Evolutionary conservation across 2,113 vertebrate species (phyloP), one percentile per base, ranked within the genome.

Genomic region (Aramus guarauna): DNA sequence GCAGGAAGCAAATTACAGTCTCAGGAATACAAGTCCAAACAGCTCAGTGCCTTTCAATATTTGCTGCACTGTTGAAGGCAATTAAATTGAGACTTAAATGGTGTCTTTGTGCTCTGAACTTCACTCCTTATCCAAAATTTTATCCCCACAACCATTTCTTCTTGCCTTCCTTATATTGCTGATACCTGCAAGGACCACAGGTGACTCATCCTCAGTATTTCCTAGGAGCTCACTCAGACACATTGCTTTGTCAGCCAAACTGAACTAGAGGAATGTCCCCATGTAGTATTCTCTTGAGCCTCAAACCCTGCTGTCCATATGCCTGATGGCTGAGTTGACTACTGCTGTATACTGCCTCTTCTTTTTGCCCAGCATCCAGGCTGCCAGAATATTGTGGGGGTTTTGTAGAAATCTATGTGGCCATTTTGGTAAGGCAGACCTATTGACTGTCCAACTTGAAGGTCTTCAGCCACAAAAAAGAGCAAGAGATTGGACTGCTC

Each of bases 381-480:
- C 24, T 88, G 9, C 11, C 17, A 39, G 45, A 80, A 75, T 66
- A 88, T 39, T 63, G 39, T 0, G 0, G 0, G 0, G 1, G 27
- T 55, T 88, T 72, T 19, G 13, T 62, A 67, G 45, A 56, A 88
- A 58, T 47, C 19, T 76, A 5, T 23, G 24, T 39, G 47, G 22
- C 41, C 16, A 11, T 62, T 95, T 85, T 63, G 29, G 14, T 47
- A 85, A 58, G 34, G 41, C 32, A 69, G 56, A 45, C 30, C 24
- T 75, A 26, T 17, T 75, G 24, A 22, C 41, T 34, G 23, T 48
- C 21, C 14, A 22, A 36, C 15, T 67, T 56, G 16, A 62, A 26
- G 34, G 9, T 66, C 52, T 80, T 66, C 55, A 91, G 18, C 24
- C 37, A 27, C 41, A 63, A 75, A 80, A 43, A 67, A 62, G 5